These are phyloP conservation scores for Drosophila subpulchrella DNA, from an alignment of 1,140 invertebrate species.

Conservation along the genomic window DNA sequence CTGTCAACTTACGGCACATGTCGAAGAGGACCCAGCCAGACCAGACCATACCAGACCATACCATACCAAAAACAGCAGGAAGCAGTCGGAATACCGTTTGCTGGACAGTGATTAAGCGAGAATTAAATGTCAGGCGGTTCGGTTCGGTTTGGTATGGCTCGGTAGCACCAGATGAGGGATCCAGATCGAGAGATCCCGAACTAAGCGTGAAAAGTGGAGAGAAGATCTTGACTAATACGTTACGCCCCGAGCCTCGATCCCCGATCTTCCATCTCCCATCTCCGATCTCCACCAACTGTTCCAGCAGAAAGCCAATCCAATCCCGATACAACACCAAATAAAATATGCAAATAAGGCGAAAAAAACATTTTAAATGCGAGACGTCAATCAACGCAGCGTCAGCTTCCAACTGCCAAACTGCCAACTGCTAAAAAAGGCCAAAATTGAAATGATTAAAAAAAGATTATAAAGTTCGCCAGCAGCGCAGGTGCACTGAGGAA, in stretches of 20 bases:
- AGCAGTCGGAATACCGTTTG: slow-evolving; percentile 63
- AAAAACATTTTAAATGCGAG: slow-evolving; percentile 49
- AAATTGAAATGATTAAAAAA: slow-evolving; percentile 79
- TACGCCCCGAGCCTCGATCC: slow-evolving; percentile 36
- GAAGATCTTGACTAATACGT: slow-evolving; percentile 70
- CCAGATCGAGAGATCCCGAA: background rate
- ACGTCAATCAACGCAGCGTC: slow-evolving; percentile 77
- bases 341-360: slow-evolving; percentile 35
- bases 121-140: slow-evolving; percentile 74
- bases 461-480: slow-evolving; percentile 65
- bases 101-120: slow-evolving; percentile 82
- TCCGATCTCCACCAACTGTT: slow-evolving; percentile 55
- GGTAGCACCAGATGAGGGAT: slow-evolving; percentile 56
- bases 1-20: slow-evolving; percentile 69
- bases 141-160: background rate
- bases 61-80: slow-evolving; percentile 25
- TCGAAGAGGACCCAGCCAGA: slow-evolving; percentile 29
- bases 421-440: slow-evolving; percentile 70
- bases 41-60: background rate
- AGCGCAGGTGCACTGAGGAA: background rate
- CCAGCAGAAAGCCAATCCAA: background rate
- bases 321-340: slow-evolving; percentile 22
- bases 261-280: background rate
- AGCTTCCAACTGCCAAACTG: slow-evolving; percentile 73
- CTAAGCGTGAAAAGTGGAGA: slow-evolving; percentile 68